A percentile compares a stretch with the other conserved stretches of the same genome.
These are phyloP conservation scores for Sympetrum striolatum DNA, from an alignment of 2,888 invertebrate species.

Conservation along the genomic window DNA sequence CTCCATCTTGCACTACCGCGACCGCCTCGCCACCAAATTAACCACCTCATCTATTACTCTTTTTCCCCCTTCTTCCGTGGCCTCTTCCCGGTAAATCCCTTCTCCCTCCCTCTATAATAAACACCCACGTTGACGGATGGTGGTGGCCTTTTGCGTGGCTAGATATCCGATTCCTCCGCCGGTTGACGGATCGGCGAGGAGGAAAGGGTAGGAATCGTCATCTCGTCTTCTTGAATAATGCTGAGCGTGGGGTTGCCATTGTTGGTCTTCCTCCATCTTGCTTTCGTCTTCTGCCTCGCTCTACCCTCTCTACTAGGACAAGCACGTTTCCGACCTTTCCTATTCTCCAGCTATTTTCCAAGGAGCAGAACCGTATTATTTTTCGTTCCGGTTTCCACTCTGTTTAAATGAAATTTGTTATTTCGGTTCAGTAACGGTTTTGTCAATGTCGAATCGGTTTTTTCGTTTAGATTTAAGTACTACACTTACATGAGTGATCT, in stretches of 20 bases:
- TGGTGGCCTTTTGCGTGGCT: neutral
- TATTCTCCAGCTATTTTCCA: neutral
- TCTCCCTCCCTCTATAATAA: neutral
- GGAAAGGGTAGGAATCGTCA: neutral
- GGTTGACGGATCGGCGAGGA: neutral
- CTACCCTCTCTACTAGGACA: neutral
- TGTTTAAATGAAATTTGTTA: neutral
- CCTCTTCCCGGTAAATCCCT: neutral
- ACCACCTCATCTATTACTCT: conserved; percentile 3
- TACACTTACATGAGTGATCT: too few relatives aligned
- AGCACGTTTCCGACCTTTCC: too few relatives aligned
- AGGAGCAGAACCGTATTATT: neutral
- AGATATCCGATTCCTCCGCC: conserved; percentile 5
- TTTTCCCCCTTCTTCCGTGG: neutral
- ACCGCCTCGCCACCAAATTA: conserved; percentile 6
- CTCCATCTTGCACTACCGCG: neutral
- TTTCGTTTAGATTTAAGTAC: too few relatives aligned
- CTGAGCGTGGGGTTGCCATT: neutral
- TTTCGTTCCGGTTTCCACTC: neutral
- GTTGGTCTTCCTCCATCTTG: neutral
- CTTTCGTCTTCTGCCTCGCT: neutral
- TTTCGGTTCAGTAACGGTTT: neutral
- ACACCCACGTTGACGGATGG: conserved; percentile 29
- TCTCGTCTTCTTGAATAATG: neutral
- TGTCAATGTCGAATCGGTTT: too few relatives aligned